Evolutionary conservation across 2,797 vertebrate species (phyloP), one percentile per base, ranked within the genome.

Genomic region (Rhincodon typus): DNA sequence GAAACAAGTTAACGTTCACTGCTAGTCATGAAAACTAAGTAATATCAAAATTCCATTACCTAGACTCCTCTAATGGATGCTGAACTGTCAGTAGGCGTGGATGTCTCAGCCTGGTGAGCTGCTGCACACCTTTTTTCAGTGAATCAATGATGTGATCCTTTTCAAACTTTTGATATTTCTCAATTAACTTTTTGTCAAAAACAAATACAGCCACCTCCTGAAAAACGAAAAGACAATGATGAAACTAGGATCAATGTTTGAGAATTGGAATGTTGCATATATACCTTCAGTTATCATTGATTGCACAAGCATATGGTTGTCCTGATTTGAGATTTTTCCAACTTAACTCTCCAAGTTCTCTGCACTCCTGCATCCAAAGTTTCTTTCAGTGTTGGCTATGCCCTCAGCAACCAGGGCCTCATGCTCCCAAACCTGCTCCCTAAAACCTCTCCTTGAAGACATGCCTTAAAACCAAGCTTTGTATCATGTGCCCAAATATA

Each of bases 151-250:
- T 99, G 97, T 99, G 99, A 98, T 99, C 99, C 97, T 99, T 99
- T 96, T 99, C 99, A 97, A 98, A 99, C 97, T 99, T 99, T 97
- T 99, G 99, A 96, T 99, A 99, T 96, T 98, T 99, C 96, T 99
- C 99, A 79, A 99, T 98, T 96, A 98, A 96, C 97, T 99, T 99
- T 98, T 99, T 99, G 97, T 99, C 99, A 97, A 99, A 99, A 96
- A 99, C 99, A 97, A 99, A 99, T 96, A 99, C 99, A 50, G 99
- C 99, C 96, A 99, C 99, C 97, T 99, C 99, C 99, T 99, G 97
- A n/a, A 95, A 93, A 77, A 94, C 67, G 94, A 96, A 96, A 96
- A 1, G 1, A 79, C 87, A 17, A 15, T 95, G 53, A 69, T 25
- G 23, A 93, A 93, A 38, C 7, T 23, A 38, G 21, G 23, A 42